Evolutionary conservation across 2,797 vertebrate genomes (phyloP).

Genomic region (Eleutherodactylus coqui): DNA sequence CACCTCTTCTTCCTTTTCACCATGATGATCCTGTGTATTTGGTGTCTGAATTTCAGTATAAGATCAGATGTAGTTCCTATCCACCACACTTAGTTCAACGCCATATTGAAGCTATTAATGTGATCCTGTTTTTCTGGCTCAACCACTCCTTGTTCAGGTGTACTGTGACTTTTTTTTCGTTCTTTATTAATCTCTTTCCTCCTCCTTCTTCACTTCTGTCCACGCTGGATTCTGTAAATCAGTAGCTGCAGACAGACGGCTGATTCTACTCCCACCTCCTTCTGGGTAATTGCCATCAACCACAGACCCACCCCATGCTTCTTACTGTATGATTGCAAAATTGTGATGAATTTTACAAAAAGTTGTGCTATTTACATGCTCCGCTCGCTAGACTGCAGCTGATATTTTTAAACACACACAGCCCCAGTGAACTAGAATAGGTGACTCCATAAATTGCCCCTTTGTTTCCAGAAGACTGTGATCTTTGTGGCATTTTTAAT

Average conservation of each 20-base stretch:
- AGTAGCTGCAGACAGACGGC: constrained; percentile 62
- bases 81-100: constrained; percentile 38
- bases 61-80: constrained; percentile 27
- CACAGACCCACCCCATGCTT: constrained; percentile 59
- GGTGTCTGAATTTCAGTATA: constrained; percentile 7
- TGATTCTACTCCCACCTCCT: constrained; percentile 63
- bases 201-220: constrained; percentile 51
- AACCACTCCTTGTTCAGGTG: constrained; percentile 63
- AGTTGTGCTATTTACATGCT: constrained; percentile 27
- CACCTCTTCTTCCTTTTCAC: constrained; percentile 56
- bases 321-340: constrained; percentile 51
- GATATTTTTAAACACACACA: not conserved
- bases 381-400: not conserved
- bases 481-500: constrained; percentile 31
- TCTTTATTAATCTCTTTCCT: constrained; percentile 60
- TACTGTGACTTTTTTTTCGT: constrained; percentile 58
- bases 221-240: constrained; percentile 61
- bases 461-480: constrained; percentile 21
- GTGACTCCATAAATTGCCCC: not conserved
- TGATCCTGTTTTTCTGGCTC: constrained; percentile 62
- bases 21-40: constrained; percentile 47
- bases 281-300: constrained; percentile 61
- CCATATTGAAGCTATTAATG: constrained; percentile 57
- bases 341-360: constrained; percentile 40
- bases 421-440: constrained; percentile 2